Evolutionary conservation across 2,113 vertebrate genomes (phyloP).

Genomic region (Callaeas wilsoni): DNA sequence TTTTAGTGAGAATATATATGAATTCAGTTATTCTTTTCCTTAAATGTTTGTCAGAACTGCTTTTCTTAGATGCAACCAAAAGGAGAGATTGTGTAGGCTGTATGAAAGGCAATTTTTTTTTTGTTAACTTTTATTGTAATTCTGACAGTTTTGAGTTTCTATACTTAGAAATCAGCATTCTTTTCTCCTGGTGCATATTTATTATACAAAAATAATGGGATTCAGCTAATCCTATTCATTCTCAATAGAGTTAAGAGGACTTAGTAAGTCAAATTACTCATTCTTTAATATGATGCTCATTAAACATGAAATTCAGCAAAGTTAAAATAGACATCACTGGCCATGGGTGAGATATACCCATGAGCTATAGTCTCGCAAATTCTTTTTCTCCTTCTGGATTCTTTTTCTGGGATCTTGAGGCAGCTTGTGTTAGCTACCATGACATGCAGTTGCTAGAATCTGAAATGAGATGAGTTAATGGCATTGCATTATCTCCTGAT

Average conservation of each 20-base stretch:
- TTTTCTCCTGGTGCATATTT: neutral
- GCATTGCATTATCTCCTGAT: constrained; percentile 21
- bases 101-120: neutral
- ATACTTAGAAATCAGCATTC: neutral
- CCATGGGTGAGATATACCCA: neutral
- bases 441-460: constrained; percentile 13
- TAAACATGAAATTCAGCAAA: neutral
- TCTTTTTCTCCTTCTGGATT: neutral
- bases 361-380: neutral
- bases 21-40: neutral
- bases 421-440: neutral
- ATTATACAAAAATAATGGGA: neutral
- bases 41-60: neutral
- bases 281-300: neutral
- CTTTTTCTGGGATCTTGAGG: neutral
- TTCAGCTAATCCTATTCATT: neutral
- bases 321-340: neutral
- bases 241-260: neutral
- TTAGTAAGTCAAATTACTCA: neutral
- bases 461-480: constrained; percentile 29
- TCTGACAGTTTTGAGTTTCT: neutral
- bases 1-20: neutral
- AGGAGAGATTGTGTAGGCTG: neutral
- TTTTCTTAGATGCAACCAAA: neutral
- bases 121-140: neutral